phyloP scores from a whole-genome alignment of 2,888 invertebrate species.

The Priocnemis perturbator region DNA sequence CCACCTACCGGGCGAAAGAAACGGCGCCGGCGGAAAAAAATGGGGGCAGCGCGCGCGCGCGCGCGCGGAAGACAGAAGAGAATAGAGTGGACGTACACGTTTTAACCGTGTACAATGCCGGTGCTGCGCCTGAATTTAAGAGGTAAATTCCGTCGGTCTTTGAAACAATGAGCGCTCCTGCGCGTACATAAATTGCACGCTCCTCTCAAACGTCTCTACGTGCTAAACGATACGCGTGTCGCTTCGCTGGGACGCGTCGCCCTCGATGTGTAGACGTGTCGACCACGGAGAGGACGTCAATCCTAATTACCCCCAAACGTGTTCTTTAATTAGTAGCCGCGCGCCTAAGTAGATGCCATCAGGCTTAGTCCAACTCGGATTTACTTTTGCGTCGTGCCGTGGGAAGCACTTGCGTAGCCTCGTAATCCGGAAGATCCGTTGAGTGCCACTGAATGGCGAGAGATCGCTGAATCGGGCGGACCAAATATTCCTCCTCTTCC shows the following conservation, averaged over 20 bases:
- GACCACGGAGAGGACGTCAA: too few relatives aligned
- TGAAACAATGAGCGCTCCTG: too few relatives aligned
- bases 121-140: too few relatives aligned
- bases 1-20: background rate
- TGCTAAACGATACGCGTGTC: background rate
- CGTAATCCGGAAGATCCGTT: conserved; percentile 28
- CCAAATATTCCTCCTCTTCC: background rate
- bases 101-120: too few relatives aligned
- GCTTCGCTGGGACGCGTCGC: too few relatives aligned
- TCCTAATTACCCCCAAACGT: conserved; percentile 49
- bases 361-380: conserved; percentile 36
- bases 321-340: conserved; percentile 46
- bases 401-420: conserved; percentile 34
- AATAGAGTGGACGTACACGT: too few relatives aligned
- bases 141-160: too few relatives aligned
- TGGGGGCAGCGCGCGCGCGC: background rate
- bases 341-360: conserved; percentile 38
- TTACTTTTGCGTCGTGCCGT: conserved; percentile 25
- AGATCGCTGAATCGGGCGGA: background rate
- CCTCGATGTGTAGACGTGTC: too few relatives aligned
- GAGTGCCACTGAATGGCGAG: conserved; percentile 12
- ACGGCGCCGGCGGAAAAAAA: background rate
- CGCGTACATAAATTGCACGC: background rate
- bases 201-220: conserved; percentile 1
- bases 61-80: too few relatives aligned